Evolutionary conservation across 2,797 vertebrate species (phyloP).

Genomic region (Microctenopoma stevenorrisi): DNA sequence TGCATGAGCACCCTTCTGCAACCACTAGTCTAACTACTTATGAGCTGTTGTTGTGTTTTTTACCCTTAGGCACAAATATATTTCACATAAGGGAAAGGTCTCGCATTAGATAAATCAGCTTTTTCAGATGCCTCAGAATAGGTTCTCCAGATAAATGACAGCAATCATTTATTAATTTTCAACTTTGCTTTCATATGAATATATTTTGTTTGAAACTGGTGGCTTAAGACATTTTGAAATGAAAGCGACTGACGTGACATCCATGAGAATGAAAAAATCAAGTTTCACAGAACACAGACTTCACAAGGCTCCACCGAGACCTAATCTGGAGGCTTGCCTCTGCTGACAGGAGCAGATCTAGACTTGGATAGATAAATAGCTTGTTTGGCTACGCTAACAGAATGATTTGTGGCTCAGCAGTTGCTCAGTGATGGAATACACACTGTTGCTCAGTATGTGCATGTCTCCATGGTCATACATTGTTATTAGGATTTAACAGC

Average conservation of each 20-base stretch:
- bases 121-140: slow-evolving; percentile 3
- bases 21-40: slow-evolving; percentile 33
- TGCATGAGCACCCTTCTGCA: slow-evolving; percentile 38
- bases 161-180: slow-evolving; percentile 43
- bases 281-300: slow-evolving; percentile 57
- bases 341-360: slow-evolving; percentile 66
- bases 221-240: slow-evolving; percentile 50
- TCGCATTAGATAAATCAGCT: slow-evolving; percentile 21
- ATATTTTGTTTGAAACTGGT: slow-evolving; percentile 49
- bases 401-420: slow-evolving; percentile 66
- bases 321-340: slow-evolving; percentile 51
- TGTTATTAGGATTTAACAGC: slow-evolving; percentile 42
- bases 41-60: slow-evolving; percentile 18
- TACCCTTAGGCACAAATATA: slow-evolving; percentile 8
- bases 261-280: slow-evolving; percentile 38
- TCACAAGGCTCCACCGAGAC: slow-evolving; percentile 47
- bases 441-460: background rate
- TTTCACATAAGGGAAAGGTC: slow-evolving; percentile 3
- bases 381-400: slow-evolving; percentile 63
- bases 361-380: slow-evolving; percentile 67
- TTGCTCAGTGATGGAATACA: slow-evolving; percentile 49
- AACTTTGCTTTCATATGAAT: slow-evolving; percentile 27
- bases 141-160: slow-evolving; percentile 36
- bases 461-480: slow-evolving; percentile 19
- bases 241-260: slow-evolving; percentile 45